Base-by-base conservation (phyloP, 2,888 invertebrate species). In the Amorpha juglandis region DNA sequence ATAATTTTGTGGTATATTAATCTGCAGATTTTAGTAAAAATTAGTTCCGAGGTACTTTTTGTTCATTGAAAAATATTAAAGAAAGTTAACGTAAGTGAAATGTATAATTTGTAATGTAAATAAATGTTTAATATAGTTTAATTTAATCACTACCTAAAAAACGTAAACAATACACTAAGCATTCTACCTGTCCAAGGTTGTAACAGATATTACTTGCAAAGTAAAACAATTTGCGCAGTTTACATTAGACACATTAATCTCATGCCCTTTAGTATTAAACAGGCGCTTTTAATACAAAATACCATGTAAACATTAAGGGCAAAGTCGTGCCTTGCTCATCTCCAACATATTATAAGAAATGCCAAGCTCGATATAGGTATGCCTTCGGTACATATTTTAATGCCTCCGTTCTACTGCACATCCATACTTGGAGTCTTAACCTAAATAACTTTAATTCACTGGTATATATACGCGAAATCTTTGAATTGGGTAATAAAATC, bases 81-180 rank as follows among this genome's bases (percentile, higher is more conserved):
- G 0, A 19, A 55, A 38, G 9, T 6, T 16, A 3, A 16, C 35
- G 35, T 16, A 2, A 16, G 27, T 27, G 27, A 27, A 27, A 27
- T 27, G 27, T 27, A 27, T 27, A 27, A 27, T 27, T 27, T 27
- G 27, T 27, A 4, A n/a, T 27, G 27, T 27, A 27, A n/a, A n/a
- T n/a, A n/a, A n/a, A n/a, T n/a, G n/a, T n/a, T n/a, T n/a, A n/a
- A n/a, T 27, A 27, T 3, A 27, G 27, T 27, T 27, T 27, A 3
- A 6, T 38, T 38, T 2, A 7, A n/a, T n/a, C 16, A 55, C 38
- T 9, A 9, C n/a, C 3, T 14, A 16, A 3, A 38, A 55, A 11
- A 55, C 16, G n/a, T 48, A 16, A 52, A 65, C 69, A 69, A 62
- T 16, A 16, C 21, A 8, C n/a, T 62, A 6, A 33, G n/a, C n/a